Conservation (phyloP, 1,140 invertebrate species). For the Himalopsyche phryganea region DNA sequence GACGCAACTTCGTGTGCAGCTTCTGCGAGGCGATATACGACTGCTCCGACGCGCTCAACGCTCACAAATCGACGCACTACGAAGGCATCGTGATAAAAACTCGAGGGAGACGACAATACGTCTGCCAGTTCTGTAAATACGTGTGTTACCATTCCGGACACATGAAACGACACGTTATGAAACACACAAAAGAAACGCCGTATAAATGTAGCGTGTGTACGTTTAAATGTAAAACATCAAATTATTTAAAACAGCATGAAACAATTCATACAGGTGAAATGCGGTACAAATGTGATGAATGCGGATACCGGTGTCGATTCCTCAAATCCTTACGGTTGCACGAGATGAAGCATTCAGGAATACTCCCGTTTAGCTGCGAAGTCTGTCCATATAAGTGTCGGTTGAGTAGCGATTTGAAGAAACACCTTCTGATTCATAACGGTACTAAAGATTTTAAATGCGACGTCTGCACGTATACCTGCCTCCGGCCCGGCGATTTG, state of each 20-base stretch:
- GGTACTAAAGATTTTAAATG: not conserved
- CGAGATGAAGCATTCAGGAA: too few relatives aligned
- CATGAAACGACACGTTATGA: not conserved
- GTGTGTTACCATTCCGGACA: too few relatives aligned
- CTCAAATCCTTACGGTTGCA: too few relatives aligned
- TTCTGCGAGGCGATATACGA: too few relatives aligned
- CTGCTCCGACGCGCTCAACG: too few relatives aligned
- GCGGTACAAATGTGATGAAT: too few relatives aligned
- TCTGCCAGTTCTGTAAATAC: too few relatives aligned
- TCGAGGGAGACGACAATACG: too few relatives aligned
- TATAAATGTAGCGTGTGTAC: not conserved
- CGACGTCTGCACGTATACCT: not conserved
- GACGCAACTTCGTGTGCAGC: too few relatives aligned
- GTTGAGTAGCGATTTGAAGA: not conserved
- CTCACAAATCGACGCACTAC: too few relatives aligned
- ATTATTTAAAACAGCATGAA: not conserved
- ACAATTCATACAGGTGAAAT: not conserved
- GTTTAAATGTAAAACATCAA: not conserved
- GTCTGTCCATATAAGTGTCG: not conserved
- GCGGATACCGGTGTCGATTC: too few relatives aligned
- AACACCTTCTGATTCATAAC: not conserved
- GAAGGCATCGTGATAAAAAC: too few relatives aligned
- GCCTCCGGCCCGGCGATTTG: not conserved
- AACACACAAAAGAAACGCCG: not conserved
- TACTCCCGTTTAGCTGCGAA: not conserved